Evolutionary conservation across 2,888 invertebrate genomes (phyloP), one percentile per base, ranked within the genome.

Genomic region (Polyommatus iphigenia): DNA sequence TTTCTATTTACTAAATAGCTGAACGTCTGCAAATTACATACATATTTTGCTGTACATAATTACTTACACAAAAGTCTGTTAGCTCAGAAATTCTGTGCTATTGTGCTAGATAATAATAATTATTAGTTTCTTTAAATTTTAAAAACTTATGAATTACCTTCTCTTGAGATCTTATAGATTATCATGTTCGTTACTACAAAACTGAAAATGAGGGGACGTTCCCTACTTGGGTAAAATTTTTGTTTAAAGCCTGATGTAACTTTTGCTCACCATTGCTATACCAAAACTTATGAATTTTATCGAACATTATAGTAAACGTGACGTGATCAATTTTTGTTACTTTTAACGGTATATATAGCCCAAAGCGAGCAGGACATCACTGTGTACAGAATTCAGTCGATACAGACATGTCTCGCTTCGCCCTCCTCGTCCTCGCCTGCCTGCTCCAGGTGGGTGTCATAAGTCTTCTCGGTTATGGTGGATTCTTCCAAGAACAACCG

Each of bases 401-500:
- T 18, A 62, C 76, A 67, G 84, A 78, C 76, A 85, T 86, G 85
- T 84, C 84, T 77, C 75, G 83, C 77, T 85, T 84, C 79, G 81
- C 83, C 46, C 81, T 85, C 75, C 75, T 86, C 62, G 78, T 84
- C 46, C 78, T 86, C 79, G 86, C 85, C 83, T 87, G 85, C 82
- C 82, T 87, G 80, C 80, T 87, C 78, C 85, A 85, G 82, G 87
- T 87, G 81, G 24, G 62, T 67, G 62, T 24, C 62, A 13, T 13
- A 10, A 62, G 20, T 13, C 24, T 24, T 10, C 41, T 41, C 10
- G 41, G 41, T 10, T 8, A 10, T 41, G 46, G 46, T 13, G 46
- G 46, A 46, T 46, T 46, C 46, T 24, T 4, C 5, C 13, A 24
- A 13, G 15, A 29, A 24, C 29, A 24, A 29, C 13, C 4, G 62